These are phyloP conservation scores for Dendrocopos noguchii DNA, from an alignment of 2,113 vertebrate genomes.

Conservation along the genomic window DNA sequence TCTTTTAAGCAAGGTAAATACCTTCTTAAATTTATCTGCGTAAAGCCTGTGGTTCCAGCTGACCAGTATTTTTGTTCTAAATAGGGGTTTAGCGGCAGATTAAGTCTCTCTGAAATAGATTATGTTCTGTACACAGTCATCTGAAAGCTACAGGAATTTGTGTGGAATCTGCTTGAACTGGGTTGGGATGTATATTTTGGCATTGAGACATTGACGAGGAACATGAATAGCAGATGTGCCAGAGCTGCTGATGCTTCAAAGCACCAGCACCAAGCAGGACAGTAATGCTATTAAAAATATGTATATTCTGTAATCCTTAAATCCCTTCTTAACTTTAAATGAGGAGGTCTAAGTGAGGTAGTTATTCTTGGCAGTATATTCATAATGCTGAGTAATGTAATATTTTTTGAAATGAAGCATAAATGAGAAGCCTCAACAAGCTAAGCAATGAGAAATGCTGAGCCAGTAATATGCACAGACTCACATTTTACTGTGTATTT, in stretches of 20 bases:
- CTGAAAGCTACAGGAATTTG: background rate
- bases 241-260: conserved; percentile 40
- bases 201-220: background rate
- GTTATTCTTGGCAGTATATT: conserved; percentile 1
- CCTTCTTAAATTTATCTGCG: conserved; percentile 21
- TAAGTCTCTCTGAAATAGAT: conserved; percentile 48
- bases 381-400: background rate
- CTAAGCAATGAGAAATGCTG: background rate
- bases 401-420: background rate
- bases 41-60: conserved; percentile 15
- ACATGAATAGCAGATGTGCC: background rate
- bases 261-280: conserved; percentile 21
- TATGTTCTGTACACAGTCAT: background rate
- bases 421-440: background rate
- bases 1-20: background rate
- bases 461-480: background rate
- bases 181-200: conserved; percentile 32
- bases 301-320: conserved; percentile 56
- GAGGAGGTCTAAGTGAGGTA: conserved; percentile 24
- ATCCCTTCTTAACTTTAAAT: conserved; percentile 47
- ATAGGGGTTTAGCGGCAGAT: conserved; percentile 48
- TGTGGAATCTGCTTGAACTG: background rate
- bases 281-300: conserved; percentile 50
- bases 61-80: background rate
- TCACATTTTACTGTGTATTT: background rate